A percentile compares a stretch with the other conserved stretches of the same genome.
These are phyloP conservation scores for Drosophila nebulosa DNA, from an alignment of 1,140 invertebrate genomes.

Conservation along the genomic window DNA sequence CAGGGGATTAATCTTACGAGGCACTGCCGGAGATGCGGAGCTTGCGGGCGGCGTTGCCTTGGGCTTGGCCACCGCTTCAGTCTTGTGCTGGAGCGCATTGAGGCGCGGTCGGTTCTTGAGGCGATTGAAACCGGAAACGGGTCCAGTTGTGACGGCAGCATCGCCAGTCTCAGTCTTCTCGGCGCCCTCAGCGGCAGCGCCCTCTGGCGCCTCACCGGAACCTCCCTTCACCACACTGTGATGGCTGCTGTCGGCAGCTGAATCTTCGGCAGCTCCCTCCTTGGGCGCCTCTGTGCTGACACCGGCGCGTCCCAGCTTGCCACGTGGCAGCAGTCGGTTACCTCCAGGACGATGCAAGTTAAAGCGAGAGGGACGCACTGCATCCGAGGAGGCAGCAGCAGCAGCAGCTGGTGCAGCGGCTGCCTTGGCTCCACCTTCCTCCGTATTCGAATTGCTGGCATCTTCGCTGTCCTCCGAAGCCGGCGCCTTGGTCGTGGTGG, in stretches of 20 bases:
- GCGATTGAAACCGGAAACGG: slow-evolving; percentile 69
- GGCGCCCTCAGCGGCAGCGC: slow-evolving; percentile 29
- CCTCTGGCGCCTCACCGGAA: slow-evolving; percentile 17
- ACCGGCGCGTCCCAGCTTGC: slow-evolving; percentile 57
- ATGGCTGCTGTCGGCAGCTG: slow-evolving; percentile 68
- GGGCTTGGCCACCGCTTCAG: slow-evolving; percentile 62
- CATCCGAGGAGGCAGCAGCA: slow-evolving; percentile 35
- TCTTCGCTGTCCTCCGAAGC: slow-evolving; percentile 77
- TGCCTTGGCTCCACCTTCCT: slow-evolving; percentile 74
- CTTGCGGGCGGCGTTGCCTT: slow-evolving; percentile 29
- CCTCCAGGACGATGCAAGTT: slow-evolving; percentile 66
- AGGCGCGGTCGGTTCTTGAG: slow-evolving; percentile 75
- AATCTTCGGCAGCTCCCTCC: slow-evolving; percentile 68
- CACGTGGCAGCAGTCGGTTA: slow-evolving; percentile 64
- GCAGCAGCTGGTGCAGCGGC: slow-evolving; percentile 75
- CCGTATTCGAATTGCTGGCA: slow-evolving; percentile 42
- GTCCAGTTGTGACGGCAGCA: slow-evolving; percentile 36
- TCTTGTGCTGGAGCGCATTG: slow-evolving; percentile 68
- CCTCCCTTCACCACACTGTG: slow-evolving; percentile 66
- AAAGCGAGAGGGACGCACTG: slow-evolving; percentile 68
- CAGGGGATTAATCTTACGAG: slow-evolving; percentile 77
- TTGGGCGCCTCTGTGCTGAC: slow-evolving; percentile 73
- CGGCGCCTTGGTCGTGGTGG: slow-evolving; percentile 81
- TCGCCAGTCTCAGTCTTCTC: slow-evolving; percentile 61
- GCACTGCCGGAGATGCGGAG: slow-evolving; percentile 32